A percentile compares a stretch with the other conserved stretches of the same genome.
Conservation (phyloP, 1,140 invertebrate genomes). For the Hesperophylax magnus region DNA sequence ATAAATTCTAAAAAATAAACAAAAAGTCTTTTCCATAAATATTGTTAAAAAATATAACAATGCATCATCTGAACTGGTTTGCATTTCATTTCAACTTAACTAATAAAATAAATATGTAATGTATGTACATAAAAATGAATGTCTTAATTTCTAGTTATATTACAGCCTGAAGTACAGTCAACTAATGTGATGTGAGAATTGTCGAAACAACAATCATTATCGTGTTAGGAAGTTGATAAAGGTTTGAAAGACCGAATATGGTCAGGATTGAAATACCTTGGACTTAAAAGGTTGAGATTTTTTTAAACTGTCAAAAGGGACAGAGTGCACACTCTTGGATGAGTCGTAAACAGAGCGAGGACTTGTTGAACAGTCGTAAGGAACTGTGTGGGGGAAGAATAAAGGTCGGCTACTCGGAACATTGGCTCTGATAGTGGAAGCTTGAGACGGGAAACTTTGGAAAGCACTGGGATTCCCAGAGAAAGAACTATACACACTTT, state of each 20-base stretch:
- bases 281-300: constrained; percentile 34
- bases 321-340: no score
- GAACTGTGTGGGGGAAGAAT: constrained; percentile 37
- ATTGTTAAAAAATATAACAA: constrained; percentile 16
- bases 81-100: not conserved
- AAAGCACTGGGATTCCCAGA: constrained; percentile 17
- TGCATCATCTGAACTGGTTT: not conserved
- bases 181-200: constrained; percentile 17
- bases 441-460: constrained; percentile 36
- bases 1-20: constrained; percentile 1
- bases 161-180: constrained; percentile 15
- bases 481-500: constrained; percentile 26
- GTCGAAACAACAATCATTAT: not conserved
- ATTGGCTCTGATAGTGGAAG: constrained; percentile 37
- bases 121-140: constrained; percentile 10
- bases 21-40: constrained; percentile 6
- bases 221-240: constrained; percentile 15
- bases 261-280: constrained; percentile 36
- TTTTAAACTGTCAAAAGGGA: not conserved
- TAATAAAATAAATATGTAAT: constrained; percentile 25
- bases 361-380: constrained; percentile 40
- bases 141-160: constrained; percentile 10
- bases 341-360: not conserved
- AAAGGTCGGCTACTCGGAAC: constrained; percentile 37
- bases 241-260: constrained; percentile 36